Evolutionary conservation across 2,888 invertebrate species (phyloP).

Genomic region (Lasioglossum calceatum): DNA sequence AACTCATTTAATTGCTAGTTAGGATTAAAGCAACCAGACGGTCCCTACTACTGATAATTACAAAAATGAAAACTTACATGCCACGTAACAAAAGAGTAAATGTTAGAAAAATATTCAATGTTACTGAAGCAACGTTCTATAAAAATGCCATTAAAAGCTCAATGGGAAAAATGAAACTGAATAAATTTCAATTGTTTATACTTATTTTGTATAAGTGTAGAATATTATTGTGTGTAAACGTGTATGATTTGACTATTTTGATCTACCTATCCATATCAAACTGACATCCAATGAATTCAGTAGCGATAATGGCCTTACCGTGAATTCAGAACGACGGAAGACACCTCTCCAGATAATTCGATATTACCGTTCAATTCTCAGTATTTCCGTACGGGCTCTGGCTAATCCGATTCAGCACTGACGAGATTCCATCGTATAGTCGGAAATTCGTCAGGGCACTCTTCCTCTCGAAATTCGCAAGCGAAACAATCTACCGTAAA

Average conservation of each 20-base stretch:
- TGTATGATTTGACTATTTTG: not conserved
- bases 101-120: not conserved
- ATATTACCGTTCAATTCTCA: conserved; percentile 66
- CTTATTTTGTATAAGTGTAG: not conserved
- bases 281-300: conserved; percentile 25
- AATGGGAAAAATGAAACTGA: not conserved
- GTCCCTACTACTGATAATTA: not conserved
- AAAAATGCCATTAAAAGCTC: not conserved
- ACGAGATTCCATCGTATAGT: conserved; percentile 58
- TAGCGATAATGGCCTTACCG: conserved; percentile 13
- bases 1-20: not conserved
- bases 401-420: conserved; percentile 54
- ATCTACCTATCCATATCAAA: conserved; percentile 18
- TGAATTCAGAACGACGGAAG: conserved; percentile 34
- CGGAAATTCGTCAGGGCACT: conserved; percentile 64
- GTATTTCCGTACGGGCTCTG: conserved; percentile 68
- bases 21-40: not conserved
- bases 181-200: not conserved
- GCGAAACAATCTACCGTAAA: conserved; percentile 33
- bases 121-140: not conserved
- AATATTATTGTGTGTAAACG: not conserved
- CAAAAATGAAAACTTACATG: not conserved
- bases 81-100: not conserved
- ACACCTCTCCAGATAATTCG: conserved; percentile 61
- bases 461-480: conserved; percentile 35